Evolutionary conservation across 2,888 invertebrate species (phyloP).

Genomic region (Brachylomia viminalis): DNA sequence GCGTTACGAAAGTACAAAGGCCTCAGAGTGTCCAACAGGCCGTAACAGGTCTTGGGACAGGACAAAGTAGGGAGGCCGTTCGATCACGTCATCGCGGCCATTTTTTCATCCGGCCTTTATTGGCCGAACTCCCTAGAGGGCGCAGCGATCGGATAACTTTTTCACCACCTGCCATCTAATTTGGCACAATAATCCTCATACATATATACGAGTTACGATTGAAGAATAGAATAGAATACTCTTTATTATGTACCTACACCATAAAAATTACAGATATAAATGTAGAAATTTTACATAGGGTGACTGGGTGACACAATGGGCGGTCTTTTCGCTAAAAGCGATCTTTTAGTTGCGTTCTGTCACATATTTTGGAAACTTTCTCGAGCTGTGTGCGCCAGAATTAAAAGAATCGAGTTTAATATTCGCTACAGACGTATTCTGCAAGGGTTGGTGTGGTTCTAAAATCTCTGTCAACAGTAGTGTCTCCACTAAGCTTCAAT

Average conservation of each 20-base stretch:
- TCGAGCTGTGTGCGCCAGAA: not conserved
- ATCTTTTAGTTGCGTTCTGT: slow-evolving; percentile 64
- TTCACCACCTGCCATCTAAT: slow-evolving; percentile 82
- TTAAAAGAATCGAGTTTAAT: not conserved
- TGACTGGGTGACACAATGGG: no score
- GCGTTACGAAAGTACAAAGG: slow-evolving; percentile 27
- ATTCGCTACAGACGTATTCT: not conserved
- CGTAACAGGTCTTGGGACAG: slow-evolving; percentile 38
- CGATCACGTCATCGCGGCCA: slow-evolving; percentile 60
- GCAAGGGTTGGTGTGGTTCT: not conserved
- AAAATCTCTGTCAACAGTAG: not conserved
- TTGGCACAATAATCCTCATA: slow-evolving; percentile 80
- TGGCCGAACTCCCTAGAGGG: slow-evolving; percentile 64
- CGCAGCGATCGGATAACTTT: slow-evolving; percentile 66
- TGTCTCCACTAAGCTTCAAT: not conserved
- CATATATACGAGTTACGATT: slow-evolving; percentile 79
- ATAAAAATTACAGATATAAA: no score
- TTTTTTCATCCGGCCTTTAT: slow-evolving; percentile 64
- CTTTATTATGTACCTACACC: no score
- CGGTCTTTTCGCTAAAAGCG: no score
- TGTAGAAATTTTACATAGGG: no score
- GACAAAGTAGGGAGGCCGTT: slow-evolving; percentile 35
- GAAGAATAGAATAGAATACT: no score
- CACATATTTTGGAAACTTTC: slow-evolving; percentile 29
- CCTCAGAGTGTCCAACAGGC: slow-evolving; percentile 26